Conservation (phyloP, 30 jellyfish, hydroid and myxozoan species). For the Chironex yamaguchii region DNA sequence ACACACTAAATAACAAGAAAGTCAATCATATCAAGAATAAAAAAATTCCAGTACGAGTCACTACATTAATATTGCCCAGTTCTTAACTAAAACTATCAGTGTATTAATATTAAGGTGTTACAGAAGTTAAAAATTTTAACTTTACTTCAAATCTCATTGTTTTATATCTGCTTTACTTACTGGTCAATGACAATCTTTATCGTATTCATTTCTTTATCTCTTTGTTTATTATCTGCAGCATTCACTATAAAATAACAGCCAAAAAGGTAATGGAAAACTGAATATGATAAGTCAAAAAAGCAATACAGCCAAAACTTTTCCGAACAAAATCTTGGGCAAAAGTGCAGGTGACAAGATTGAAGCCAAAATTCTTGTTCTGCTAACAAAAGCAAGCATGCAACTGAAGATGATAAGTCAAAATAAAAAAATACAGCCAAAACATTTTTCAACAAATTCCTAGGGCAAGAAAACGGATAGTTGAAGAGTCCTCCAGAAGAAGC, state of each 20-base stretch:
- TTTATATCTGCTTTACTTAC: constrained; percentile 72
- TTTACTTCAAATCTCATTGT: neutral
- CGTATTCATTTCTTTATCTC: constrained; percentile 89
- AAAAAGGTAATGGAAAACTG: neutral
- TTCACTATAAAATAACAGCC: constrained; percentile 72
- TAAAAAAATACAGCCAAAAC: too few species aligned
- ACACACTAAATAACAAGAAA: too few species aligned
- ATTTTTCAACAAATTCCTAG: too few species aligned
- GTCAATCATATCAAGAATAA: too few species aligned
- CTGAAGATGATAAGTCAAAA: too few species aligned
- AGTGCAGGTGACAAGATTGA: neutral
- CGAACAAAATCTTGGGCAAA: neutral
- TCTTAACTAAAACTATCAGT: neutral
- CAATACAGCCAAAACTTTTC: too few species aligned
- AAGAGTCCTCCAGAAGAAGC: too few species aligned
- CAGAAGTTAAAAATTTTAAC: neutral
- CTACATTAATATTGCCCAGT: too few species aligned
- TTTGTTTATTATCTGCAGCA: constrained; percentile 99
- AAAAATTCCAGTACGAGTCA: too few species aligned
- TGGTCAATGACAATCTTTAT: constrained; percentile 90
- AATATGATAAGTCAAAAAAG: neutral
- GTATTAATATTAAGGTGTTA: neutral
- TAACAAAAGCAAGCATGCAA: too few species aligned
- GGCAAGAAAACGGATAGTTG: too few species aligned
- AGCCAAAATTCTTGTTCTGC: neutral